These are phyloP conservation scores for Bombus confusus DNA, from an alignment of 1,140 invertebrate species.

Conservation along the genomic window DNA sequence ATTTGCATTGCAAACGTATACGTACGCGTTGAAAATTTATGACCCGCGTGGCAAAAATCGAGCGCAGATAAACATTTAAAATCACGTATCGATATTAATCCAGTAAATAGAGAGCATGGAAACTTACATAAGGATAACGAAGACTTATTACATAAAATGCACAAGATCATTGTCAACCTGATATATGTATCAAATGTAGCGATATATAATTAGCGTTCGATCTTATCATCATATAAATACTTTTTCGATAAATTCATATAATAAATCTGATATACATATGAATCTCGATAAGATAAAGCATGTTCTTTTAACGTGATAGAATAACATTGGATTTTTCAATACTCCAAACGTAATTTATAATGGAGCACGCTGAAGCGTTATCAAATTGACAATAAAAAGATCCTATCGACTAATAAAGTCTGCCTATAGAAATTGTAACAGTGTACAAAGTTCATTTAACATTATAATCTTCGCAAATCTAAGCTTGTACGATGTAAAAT, in stretches of 20 bases:
- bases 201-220: neutral
- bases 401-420: neutral
- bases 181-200: too few species aligned
- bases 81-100: too few species aligned
- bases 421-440: neutral
- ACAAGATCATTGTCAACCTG: neutral
- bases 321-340: too few species aligned
- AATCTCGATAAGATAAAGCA: too few species aligned
- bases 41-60: neutral
- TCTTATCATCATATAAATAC: neutral
- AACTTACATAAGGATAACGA: too few species aligned
- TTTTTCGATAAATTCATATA: neutral
- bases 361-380: neutral
- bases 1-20: neutral
- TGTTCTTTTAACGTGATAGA: too few species aligned
- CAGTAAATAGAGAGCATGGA: too few species aligned
- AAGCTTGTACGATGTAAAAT: too few species aligned
- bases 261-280: neutral
- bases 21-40: neutral
- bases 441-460: too few species aligned
- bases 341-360: neutral
- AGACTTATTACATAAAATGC: neutral
- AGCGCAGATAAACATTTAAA: neutral
- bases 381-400: neutral
- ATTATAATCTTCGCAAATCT: too few species aligned